Conservation (phyloP, 92 coral and sea anemone genomes). For the Porites evermanni region DNA sequence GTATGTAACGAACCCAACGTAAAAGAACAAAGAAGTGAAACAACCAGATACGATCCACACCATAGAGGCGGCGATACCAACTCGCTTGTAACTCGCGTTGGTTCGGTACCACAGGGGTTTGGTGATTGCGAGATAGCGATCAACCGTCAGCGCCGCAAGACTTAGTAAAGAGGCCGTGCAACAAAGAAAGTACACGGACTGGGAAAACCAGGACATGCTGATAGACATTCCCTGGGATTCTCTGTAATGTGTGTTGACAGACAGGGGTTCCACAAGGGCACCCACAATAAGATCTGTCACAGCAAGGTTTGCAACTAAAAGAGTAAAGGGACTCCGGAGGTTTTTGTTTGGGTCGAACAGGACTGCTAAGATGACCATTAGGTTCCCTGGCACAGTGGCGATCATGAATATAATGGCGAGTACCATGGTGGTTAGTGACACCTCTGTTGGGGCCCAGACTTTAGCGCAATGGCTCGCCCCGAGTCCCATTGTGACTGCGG, state of each 20-base stretch:
- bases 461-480: slow-evolving; percentile 83
- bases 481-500: slow-evolving; percentile 54
- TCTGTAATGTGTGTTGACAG: slow-evolving; percentile 71
- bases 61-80: slow-evolving; percentile 32
- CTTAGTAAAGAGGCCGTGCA: slow-evolving; percentile 89
- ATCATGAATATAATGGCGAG: slow-evolving; percentile 73
- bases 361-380: slow-evolving; percentile 80
- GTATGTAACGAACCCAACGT: slow-evolving; percentile 81
- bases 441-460: slow-evolving; percentile 83
- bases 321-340: slow-evolving; percentile 77
- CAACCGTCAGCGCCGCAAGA: slow-evolving; percentile 83
- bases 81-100: slow-evolving; percentile 66
- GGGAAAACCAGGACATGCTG: slow-evolving; percentile 80
- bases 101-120: slow-evolving; percentile 85
- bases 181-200: slow-evolving; percentile 81
- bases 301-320: slow-evolving; percentile 76
- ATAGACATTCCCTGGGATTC: slow-evolving; percentile 65
- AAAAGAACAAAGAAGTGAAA: slow-evolving; percentile 72
- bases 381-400: slow-evolving; percentile 80
- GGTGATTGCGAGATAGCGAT: slow-evolving; percentile 81
- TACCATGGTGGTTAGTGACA: slow-evolving; percentile 70
- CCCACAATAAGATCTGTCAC: slow-evolving; percentile 84
- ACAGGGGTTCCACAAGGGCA: slow-evolving; percentile 72
- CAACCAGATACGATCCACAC: slow-evolving; percentile 69
- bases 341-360: slow-evolving; percentile 76